Evolutionary conservation across 2,888 invertebrate species (phyloP).

Genomic region (Escarpia spicata): DNA sequence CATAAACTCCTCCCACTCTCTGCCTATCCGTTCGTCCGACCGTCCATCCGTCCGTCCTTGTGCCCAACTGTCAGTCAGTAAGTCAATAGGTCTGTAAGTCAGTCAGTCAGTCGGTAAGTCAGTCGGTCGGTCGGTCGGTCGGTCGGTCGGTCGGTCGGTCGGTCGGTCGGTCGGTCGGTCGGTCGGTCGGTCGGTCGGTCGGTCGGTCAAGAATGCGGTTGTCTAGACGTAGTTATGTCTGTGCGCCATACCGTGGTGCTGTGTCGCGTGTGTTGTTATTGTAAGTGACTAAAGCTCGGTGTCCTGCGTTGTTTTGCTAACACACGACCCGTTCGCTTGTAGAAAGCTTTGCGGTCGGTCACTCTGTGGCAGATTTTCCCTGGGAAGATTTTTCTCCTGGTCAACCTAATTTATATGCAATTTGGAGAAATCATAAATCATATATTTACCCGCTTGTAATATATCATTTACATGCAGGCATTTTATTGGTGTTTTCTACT

Average conservation of each 20-base stretch:
- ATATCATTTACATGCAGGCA: too few species aligned
- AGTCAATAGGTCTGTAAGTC: too few species aligned
- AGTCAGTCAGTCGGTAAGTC: too few species aligned
- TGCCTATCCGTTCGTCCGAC: too few species aligned
- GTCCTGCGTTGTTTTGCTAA: background rate
- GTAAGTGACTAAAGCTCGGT: background rate
- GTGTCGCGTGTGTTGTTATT: background rate
- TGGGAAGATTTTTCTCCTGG: background rate
- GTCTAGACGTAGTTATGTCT: conserved; percentile 2
- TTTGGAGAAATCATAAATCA: background rate
- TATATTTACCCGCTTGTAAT: too few species aligned
- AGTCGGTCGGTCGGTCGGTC: too few species aligned
- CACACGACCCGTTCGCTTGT: background rate
- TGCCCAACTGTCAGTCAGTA: too few species aligned
- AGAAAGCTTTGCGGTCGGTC: background rate
- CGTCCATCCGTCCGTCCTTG: too few species aligned
- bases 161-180: too few species aligned
- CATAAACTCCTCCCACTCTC: too few species aligned
- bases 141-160: too few species aligned
- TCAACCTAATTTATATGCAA: background rate
- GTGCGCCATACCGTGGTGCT: background rate
- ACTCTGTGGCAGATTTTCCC: background rate
- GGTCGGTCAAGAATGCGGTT: background rate
- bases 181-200: background rate
- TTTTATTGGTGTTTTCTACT: too few species aligned